Evolutionary conservation across 1,140 invertebrate genomes (phyloP), one percentile per base, ranked within the genome.

Genomic region (Leptinotarsa undecemlineata): DNA sequence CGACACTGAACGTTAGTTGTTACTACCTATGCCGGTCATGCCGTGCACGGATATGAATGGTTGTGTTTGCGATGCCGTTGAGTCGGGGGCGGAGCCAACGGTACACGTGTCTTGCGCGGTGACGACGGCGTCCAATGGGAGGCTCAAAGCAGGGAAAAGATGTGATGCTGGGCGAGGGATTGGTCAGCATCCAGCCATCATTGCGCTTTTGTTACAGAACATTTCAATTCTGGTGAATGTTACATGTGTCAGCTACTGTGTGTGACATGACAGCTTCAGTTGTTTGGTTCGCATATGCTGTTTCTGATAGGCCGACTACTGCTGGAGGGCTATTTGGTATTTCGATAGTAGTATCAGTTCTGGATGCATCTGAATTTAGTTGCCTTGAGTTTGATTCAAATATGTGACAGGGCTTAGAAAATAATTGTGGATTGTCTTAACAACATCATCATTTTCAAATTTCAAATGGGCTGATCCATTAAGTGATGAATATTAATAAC

Each of bases 111-210:
- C 70, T 70, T 79, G 82, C 82, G 81, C 83, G 76, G 33, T 67
- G 26, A 19, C 23, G 57, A 48, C 23, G 8, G 17, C 72, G 60
- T 73, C 82, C 82, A 84, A 84, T 84, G 21, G 67, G 4, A 72
- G 20, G 14, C n/a, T 11, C 13, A 20, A 23, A 26, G 47, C 76
- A 48, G 20, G 47, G 73, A 79, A 78, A 80, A 80, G 72, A 73
- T 73, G 77, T 72, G 80, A 83, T 82, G 79, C 77, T 77, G 75
- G 15, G 62, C 57, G 72, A 75, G 70, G 75, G 74, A 84, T 84
- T 84, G 82, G 82, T 74, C 78, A 80, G 81, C 74, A 82, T 81
- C 80, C 81, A 84, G 81, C 82, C 82, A 84, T 82, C 81, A 84
- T 84, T 84, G 81, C 78, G 76, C 63, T 60, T 48, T 74, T 80